Percentiles rank a stretch among this genome's conserved stretches.
Conservation (phyloP, 2,113 vertebrate species). For the Blennius ocellaris region DNA sequence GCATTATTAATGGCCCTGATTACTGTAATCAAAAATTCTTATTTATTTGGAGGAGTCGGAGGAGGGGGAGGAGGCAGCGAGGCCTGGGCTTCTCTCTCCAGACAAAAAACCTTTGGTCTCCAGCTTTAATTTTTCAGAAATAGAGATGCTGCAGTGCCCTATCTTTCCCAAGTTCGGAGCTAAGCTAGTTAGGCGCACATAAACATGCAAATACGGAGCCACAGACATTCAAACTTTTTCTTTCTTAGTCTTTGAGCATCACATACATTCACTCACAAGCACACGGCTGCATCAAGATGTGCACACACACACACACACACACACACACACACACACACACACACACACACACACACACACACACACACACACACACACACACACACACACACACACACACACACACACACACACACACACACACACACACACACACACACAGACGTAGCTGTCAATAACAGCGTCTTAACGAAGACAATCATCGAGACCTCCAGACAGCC, state of each 20-base stretch:
- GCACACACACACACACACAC: slow-evolving; percentile 23
- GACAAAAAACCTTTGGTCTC: slow-evolving; percentile 83
- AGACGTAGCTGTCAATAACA: slow-evolving; percentile 62
- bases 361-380: slow-evolving; percentile 35
- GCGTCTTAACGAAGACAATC: slow-evolving; percentile 71
- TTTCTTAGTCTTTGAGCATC: slow-evolving; percentile 59
- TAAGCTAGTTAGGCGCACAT: slow-evolving; percentile 76
- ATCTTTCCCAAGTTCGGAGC: slow-evolving; percentile 75
- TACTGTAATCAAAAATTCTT: slow-evolving; percentile 89
- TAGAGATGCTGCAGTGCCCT: slow-evolving; percentile 75
- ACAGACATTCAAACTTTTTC: slow-evolving; percentile 65
- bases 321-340: slow-evolving; percentile 36
- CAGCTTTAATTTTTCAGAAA: slow-evolving; percentile 82
- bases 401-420: slow-evolving; percentile 27
- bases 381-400: slow-evolving; percentile 21
- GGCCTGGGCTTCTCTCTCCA: slow-evolving; percentile 78
- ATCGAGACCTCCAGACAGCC: slow-evolving; percentile 56
- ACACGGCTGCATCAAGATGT: slow-evolving; percentile 24
- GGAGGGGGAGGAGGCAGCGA: slow-evolving; percentile 63
- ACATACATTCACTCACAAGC: slow-evolving; percentile 29
- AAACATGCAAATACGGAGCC: slow-evolving; percentile 76
- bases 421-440: slow-evolving; percentile 32
- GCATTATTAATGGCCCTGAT: slow-evolving; percentile 87
- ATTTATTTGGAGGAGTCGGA: slow-evolving; percentile 85
- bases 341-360: slow-evolving; percentile 19